These are phyloP conservation scores for Sylvilagus bachmani DNA, from an alignment of 2,113 vertebrate genomes.

Conservation along the genomic window DNA sequence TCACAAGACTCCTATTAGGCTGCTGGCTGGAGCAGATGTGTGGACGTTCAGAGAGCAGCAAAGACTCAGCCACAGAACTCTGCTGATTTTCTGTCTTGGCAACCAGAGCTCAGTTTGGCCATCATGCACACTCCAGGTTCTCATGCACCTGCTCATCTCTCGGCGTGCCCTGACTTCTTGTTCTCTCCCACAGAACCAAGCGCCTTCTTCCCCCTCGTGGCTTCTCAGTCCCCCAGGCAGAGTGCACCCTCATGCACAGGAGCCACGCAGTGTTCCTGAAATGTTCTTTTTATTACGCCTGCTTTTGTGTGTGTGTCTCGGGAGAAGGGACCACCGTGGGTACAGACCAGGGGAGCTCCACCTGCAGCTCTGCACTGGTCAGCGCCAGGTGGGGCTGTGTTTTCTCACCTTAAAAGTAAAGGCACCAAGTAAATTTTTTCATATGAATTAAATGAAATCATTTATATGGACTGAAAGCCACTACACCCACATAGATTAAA, in stretches of 20 bases:
- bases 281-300: background rate
- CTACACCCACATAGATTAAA: background rate
- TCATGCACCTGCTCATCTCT: rapidly evolving
- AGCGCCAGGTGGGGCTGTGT: background rate
- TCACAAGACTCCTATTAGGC: rapidly evolving
- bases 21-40: background rate
- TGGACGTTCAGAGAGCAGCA: background rate
- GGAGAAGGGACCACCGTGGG: rapidly evolving
- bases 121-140: background rate
- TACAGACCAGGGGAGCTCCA: too few species aligned
- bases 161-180: rapidly evolving
- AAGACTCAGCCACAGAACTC: background rate
- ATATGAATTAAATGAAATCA: background rate
- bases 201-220: background rate
- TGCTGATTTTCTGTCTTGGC: background rate
- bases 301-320: background rate
- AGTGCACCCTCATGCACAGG: background rate
- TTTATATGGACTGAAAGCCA: background rate
- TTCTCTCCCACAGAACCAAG: background rate
- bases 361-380: rapidly evolving
- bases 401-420: background rate
- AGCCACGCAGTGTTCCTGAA: background rate
- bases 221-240: background rate
- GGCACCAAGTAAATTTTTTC: background rate
- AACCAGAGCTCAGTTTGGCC: background rate